Percentiles rank a stretch among this genome's conserved stretches.
Conservation (phyloP, 2,113 vertebrate genomes). For the Ammodytes dubius region DNA sequence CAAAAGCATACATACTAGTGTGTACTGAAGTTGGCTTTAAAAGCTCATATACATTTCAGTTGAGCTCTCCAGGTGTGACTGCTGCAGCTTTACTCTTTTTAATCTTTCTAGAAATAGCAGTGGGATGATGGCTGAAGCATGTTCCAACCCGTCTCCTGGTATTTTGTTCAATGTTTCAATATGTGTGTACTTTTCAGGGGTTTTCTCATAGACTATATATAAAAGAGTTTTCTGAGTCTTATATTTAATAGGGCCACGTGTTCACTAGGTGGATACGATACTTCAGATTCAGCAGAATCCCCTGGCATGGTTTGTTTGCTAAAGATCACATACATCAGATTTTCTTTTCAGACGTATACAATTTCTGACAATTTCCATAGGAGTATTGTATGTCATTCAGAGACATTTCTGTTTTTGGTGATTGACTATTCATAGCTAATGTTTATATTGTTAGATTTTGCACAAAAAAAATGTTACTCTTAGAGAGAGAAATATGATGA, state of each 20-base stretch:
- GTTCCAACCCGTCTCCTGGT: neutral
- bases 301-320: neutral
- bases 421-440: neutral
- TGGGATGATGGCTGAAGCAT: neutral
- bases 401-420: neutral
- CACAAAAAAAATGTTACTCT: neutral
- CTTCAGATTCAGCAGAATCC: neutral
- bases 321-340: neutral
- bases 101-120: conserved; percentile 12
- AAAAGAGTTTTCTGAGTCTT: neutral
- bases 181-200: neutral
- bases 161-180: conserved; percentile 16
- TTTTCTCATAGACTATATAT: neutral
- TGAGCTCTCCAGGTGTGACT: neutral
- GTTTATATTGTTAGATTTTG: neutral
- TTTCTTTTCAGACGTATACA: neutral
- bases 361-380: no score
- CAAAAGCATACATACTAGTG: neutral
- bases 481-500: neutral
- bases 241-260: neutral
- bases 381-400: neutral
- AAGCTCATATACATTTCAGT: neutral
- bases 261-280: neutral
- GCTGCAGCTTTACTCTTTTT: neutral
- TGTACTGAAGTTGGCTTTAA: neutral